phyloP scores from a whole-genome alignment of 1,140 invertebrate genomes.

The Brachionus angularis region DNA sequence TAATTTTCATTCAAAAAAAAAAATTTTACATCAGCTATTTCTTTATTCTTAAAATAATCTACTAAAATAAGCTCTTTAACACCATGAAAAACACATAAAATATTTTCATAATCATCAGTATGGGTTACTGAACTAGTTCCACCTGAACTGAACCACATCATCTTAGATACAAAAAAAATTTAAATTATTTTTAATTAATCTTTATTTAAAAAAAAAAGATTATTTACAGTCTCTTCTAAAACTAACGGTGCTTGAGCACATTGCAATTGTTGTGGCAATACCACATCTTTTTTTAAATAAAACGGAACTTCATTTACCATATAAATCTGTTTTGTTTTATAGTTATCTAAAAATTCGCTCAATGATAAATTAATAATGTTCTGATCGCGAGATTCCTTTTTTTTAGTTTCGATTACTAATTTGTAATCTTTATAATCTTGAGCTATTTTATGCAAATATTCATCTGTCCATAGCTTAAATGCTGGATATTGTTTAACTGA shows the following conservation, averaged over 20 bases:
- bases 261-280: slow-evolving; percentile 1
- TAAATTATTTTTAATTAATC: not conserved
- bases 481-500: slow-evolving; percentile 50
- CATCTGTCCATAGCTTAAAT: slow-evolving; percentile 51
- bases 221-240: slow-evolving; percentile 28
- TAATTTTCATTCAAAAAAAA: slow-evolving; percentile 20
- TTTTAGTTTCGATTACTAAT: slow-evolving; percentile 50
- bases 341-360: slow-evolving; percentile 51
- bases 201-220: not conserved
- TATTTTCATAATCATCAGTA: slow-evolving; percentile 55
- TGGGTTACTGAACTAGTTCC: slow-evolving; percentile 57
- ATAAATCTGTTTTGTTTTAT: slow-evolving; percentile 52
- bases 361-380: slow-evolving; percentile 48
- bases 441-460: slow-evolving; percentile 49
- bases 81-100: slow-evolving; percentile 55
- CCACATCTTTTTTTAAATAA: slow-evolving; percentile 49
- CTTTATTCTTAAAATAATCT: slow-evolving; percentile 51
- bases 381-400: slow-evolving; percentile 52
- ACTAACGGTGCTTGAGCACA: slow-evolving; percentile 3
- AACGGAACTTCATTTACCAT: slow-evolving; percentile 53
- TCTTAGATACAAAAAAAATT: slow-evolving; percentile 19
- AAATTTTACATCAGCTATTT: slow-evolving; percentile 47
- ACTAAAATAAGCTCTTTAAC: slow-evolving; percentile 53
- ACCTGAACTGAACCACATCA: slow-evolving; percentile 57
- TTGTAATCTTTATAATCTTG: slow-evolving; percentile 45